Percentiles rank a stretch among this genome's conserved stretches.
These are phyloP conservation scores for Sciurus vulgaris DNA, from an alignment of 2,797 vertebrate species.

Conservation along the genomic window DNA sequence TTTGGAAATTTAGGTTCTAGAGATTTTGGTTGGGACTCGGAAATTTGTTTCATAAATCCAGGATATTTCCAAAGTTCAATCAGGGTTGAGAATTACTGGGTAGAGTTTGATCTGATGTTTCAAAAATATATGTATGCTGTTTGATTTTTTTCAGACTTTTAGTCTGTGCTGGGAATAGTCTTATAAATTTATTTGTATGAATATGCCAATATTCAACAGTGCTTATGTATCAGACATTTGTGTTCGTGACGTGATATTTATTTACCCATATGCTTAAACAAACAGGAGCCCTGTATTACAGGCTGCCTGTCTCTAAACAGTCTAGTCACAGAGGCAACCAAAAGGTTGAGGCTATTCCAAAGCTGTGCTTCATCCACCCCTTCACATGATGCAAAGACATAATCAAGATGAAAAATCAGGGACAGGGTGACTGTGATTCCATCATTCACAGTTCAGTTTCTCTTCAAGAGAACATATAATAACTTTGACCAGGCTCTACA, in stretches of 20 bases:
- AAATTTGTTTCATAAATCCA: slow-evolving; percentile 56
- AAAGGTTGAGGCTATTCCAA: background rate
- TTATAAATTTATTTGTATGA: slow-evolving; percentile 21
- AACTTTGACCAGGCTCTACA: background rate
- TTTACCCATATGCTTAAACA: background rate
- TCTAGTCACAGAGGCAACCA: background rate
- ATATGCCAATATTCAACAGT: background rate
- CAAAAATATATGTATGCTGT: slow-evolving; percentile 8
- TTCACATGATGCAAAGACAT: slow-evolving; percentile 31
- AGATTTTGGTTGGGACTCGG: background rate
- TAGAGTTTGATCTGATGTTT: background rate
- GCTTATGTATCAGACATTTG: background rate
- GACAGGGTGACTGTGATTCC: background rate
- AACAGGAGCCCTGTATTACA: background rate
- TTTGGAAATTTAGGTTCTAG: slow-evolving; percentile 47
- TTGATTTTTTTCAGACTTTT: background rate
- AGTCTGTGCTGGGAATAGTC: background rate
- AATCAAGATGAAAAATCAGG: background rate
- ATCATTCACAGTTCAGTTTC: slow-evolving; percentile 20
- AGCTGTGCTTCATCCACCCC: background rate
- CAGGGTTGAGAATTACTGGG: background rate
- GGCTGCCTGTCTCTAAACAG: background rate
- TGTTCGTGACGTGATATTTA: background rate
- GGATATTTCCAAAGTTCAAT: background rate
- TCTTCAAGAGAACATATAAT: slow-evolving; percentile 39